Evolutionary conservation across 2,113 vertebrate species (phyloP), one percentile per base, ranked within the genome.

Genomic region (Gallinago paraguaiae): DNA sequence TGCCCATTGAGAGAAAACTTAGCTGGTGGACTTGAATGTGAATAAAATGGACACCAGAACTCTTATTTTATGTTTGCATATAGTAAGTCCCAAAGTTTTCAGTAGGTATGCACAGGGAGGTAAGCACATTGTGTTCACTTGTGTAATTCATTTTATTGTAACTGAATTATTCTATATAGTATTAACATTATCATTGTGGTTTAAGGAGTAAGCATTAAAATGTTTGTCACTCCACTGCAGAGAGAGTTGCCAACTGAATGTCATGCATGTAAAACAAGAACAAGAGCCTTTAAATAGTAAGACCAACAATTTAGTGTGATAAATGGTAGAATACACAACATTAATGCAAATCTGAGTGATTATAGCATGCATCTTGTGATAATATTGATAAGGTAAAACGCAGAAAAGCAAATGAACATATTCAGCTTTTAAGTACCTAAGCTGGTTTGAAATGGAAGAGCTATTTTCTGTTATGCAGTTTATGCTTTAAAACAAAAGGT

Each of bases 281-380:
- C 48, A 85, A 89, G 85, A 89, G 68, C 22, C 67, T 93, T 93
- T 91, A 61, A 94, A 83, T 41, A 94, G 80, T n/a, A 80, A 94
- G 72, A 23, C 61, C 24, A 86, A 45, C 68, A 39, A 57, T 80
- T 76, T 63, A 78, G 35, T 56, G 16, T 78, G 57, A 13, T 67
- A 88, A 92, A 71, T 68, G 24, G 22, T 67, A 74, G 56, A 84
- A 86, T 39, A 60, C 43, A 43, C 46, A 74, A 53, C 31, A 93
- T 41, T 48, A 91, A 86, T 71, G 69, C 43, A 67, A 64, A 89
- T 83, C 41, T 51, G 59, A 69, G 51, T 72, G 17, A 65, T 64
- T 82, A 30, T 19, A 86, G 23, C 23, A 22, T 69, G 13, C 27
- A 18, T 78, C 37, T 87, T 86, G 59, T 56, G 20, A 25, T 84